phyloP scores from a whole-genome alignment of 1,140 invertebrate species.

The Oreohelix idahoensis region DNA sequence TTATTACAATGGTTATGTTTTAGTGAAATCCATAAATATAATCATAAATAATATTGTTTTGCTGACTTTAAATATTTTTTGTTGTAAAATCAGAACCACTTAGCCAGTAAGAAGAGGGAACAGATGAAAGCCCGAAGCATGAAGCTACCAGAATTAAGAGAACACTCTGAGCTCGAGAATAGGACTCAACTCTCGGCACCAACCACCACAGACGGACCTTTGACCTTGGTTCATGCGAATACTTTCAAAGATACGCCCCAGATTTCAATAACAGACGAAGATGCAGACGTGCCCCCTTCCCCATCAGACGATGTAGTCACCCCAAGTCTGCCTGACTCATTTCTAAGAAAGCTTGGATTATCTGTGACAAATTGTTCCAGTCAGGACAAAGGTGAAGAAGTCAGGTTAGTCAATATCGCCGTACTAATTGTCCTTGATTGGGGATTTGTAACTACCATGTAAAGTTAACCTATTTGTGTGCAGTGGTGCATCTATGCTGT shows the following conservation, averaged over 20 bases:
- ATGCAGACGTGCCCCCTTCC: constrained; percentile 28
- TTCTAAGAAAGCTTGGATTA: constrained; percentile 49
- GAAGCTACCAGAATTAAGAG: constrained; percentile 47
- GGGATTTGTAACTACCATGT: no score
- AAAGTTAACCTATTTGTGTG: no score
- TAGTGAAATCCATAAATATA: no score
- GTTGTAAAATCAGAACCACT: constrained; percentile 43
- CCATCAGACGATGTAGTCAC: constrained; percentile 47
- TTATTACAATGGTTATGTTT: no score
- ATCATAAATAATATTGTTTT: no score
- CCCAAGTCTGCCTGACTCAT: constrained; percentile 52
- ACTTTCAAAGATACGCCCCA: neutral
- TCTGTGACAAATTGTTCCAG: neutral
- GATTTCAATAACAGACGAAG: constrained; percentile 28
- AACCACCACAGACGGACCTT: neutral
- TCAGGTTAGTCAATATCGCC: constrained; percentile 29
- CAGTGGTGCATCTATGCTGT: no score
- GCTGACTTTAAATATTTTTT: no score
- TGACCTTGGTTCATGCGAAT: neutral
- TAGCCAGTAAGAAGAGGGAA: constrained; percentile 44
- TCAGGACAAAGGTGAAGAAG: constrained; percentile 32
- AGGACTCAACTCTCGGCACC: neutral
- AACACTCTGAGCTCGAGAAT: constrained; percentile 29
- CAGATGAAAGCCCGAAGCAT: constrained; percentile 47
- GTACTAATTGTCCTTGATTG: no score